A percentile compares a stretch with the other conserved stretches of the same genome.
Conservation (phyloP, 2,888 invertebrate genomes). For the Sarcophaga subvicina region DNA sequence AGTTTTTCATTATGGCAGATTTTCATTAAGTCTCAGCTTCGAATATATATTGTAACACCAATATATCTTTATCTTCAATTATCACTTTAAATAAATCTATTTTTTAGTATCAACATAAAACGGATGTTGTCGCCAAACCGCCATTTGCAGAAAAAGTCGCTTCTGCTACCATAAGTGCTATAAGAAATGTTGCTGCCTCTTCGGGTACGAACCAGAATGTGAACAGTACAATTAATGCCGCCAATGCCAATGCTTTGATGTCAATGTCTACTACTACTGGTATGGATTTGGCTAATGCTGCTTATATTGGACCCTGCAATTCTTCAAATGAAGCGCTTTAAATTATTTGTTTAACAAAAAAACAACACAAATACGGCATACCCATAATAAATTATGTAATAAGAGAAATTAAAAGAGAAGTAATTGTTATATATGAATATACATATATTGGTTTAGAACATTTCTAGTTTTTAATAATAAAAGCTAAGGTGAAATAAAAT, state of each 20-base stretch:
- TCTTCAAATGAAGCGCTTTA: slow-evolving; percentile 83
- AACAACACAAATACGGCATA: slow-evolving; percentile 5
- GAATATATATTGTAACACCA: too few relatives aligned
- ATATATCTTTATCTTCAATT: not conserved
- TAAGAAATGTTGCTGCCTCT: slow-evolving; percentile 74
- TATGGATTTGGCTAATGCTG: slow-evolving; percentile 72
- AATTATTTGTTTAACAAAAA: slow-evolving; percentile 56
- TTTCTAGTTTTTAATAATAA: not conserved
- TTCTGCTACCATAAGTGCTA: slow-evolving; percentile 66
- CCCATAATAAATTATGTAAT: slow-evolving; percentile 10
- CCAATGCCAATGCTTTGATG: slow-evolving; percentile 71
- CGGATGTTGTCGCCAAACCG: slow-evolving; percentile 71
- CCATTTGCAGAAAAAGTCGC: slow-evolving; percentile 63
- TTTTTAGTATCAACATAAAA: slow-evolving; percentile 74
- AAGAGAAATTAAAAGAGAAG: slow-evolving; percentile 30
- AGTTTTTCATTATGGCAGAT: too few relatives aligned
- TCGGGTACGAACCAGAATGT: slow-evolving; percentile 60
- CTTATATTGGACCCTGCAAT: slow-evolving; percentile 83
- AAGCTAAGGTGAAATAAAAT: not conserved
- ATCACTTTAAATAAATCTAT: not conserved
- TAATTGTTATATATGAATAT: slow-evolving; percentile 8
- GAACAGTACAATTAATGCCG: slow-evolving; percentile 55
- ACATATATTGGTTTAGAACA: slow-evolving; percentile 23
- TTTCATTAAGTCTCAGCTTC: too few relatives aligned
- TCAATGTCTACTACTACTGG: slow-evolving; percentile 64